Base-by-base conservation (phyloP, 2,888 invertebrate species). In the Nemapogon koenigi region DNA sequence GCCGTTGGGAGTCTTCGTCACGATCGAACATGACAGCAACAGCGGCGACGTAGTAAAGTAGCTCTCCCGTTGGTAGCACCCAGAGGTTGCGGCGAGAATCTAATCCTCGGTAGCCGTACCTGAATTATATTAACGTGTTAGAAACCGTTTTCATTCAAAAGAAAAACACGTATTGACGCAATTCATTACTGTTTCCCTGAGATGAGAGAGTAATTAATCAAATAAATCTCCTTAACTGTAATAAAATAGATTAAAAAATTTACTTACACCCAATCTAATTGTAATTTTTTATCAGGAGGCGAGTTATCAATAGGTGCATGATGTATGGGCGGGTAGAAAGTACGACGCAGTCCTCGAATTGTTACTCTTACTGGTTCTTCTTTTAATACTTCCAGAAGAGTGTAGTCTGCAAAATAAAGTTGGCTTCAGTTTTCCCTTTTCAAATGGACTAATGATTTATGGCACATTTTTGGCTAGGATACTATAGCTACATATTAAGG, bases 41-140 rank as follows among this genome's bases (percentile, higher is more conserved):
- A 0, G 94, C 91, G 1, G 94, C 94, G n/a, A 95, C 94, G 59
- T 89, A 93, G 66, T 95, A 96, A 27, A 95, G 78, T 6, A 96
- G 81, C 64, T 97, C 97, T 0, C 96, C 97, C 0, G 95, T 94
- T 1, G 95, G 94, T 38, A 97, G 72, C 16, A 93, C 91, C 90
- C 94, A 94, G 19, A 97, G 81, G 69, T 97, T 97, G 49, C 88
- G 85, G 8, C 91, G 84, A 3, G 92, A 87, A 67, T 97, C 96
- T 7, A 89, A 87, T 0, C 97, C 97, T 41, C 97, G 87, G 70
- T 97, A 97, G 0, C 97, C 97, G 57, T 94, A 96, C 4, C 92
- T 91, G 51, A 6, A n/a, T 3, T 6, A 31, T 22, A 7, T 22
- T 22, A 37, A 14, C 16, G 16, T 32, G 8, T 32, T 32, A 7